These are phyloP conservation scores for Danaus melanippus DNA, from an alignment of 1,140 invertebrate species.

Conservation along the genomic window DNA sequence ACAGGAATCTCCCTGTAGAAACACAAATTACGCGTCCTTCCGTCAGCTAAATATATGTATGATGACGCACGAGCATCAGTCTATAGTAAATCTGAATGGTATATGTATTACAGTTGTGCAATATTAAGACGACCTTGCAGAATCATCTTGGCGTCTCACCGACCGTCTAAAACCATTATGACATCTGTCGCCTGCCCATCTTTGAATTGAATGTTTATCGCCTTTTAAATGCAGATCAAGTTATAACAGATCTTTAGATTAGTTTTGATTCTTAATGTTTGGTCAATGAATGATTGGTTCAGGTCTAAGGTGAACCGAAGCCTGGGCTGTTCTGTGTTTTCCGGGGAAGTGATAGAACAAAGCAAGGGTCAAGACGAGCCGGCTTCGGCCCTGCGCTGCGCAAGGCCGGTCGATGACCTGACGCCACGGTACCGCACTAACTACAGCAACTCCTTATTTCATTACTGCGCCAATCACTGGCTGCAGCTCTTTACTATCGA, in stretches of 20 bases:
- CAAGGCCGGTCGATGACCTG: constrained; percentile 66
- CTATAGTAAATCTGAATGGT: constrained; percentile 46
- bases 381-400: constrained; percentile 49
- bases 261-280: constrained; percentile 1
- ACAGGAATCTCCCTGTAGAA: constrained; percentile 36
- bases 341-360: constrained; percentile 43
- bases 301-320: constrained; percentile 16
- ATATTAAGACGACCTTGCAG: constrained; percentile 67
- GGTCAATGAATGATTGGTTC: constrained; percentile 24
- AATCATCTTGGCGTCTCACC: constrained; percentile 50
- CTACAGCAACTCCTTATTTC: constrained; percentile 29
- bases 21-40: constrained; percentile 52
- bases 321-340: constrained; percentile 26
- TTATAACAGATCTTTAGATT: constrained; percentile 3
- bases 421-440: constrained; percentile 39
- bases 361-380: constrained; percentile 51
- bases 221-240: constrained; percentile 11
- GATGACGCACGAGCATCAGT: constrained; percentile 56
- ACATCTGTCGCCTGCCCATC: constrained; percentile 6
- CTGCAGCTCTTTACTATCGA: too few species aligned
- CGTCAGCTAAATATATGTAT: constrained; percentile 57
- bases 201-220: too few species aligned
- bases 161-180: constrained; percentile 22
- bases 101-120: constrained; percentile 58
- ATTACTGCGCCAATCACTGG: constrained; percentile 10